Percentiles rank a stretch among this genome's conserved stretches.
These are phyloP conservation scores for Patella vulgata DNA, from an alignment of 1,140 invertebrate species.

Conservation along the genomic window DNA sequence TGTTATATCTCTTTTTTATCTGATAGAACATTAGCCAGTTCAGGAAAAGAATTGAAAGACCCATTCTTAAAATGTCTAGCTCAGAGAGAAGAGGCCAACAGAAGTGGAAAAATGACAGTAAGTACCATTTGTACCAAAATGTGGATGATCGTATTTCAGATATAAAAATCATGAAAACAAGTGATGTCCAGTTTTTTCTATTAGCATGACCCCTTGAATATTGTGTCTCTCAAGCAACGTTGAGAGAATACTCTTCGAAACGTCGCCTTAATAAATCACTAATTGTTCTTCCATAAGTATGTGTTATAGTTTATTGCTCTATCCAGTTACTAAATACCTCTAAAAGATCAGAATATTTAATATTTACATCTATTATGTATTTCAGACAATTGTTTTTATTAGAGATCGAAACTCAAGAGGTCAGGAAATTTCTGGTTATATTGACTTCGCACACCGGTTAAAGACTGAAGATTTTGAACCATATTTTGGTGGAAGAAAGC, in stretches of 20 bases:
- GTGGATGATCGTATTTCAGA: not conserved
- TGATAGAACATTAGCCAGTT: constrained; percentile 64
- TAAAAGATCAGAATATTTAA: not conserved
- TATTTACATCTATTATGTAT: too few species aligned
- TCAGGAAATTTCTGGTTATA: constrained; percentile 80
- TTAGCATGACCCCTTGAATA: too few species aligned
- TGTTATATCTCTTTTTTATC: constrained; percentile 22
- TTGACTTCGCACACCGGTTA: constrained; percentile 79
- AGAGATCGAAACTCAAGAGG: constrained; percentile 73
- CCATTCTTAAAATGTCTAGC: constrained; percentile 74
- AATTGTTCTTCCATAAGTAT: too few species aligned
- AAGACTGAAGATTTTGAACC: constrained; percentile 77
- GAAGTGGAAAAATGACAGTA: constrained; percentile 72
- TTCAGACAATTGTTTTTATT: constrained; percentile 78
- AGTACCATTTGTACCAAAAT: too few species aligned
- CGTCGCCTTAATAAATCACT: too few species aligned
- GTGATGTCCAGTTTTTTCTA: too few species aligned
- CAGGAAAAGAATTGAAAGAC: constrained; percentile 69
- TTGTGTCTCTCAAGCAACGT: not conserved
- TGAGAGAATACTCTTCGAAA: too few species aligned
- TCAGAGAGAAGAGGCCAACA: constrained; percentile 75
- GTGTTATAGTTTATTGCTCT: too few species aligned
- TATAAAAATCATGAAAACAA: too few species aligned
- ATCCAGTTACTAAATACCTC: too few species aligned
- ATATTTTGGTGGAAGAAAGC: constrained; percentile 75